A percentile compares a stretch with the other conserved stretches of the same genome.
These are phyloP conservation scores for Orthonevra nobilis DNA, from an alignment of 2,888 invertebrate genomes.

Conservation along the genomic window DNA sequence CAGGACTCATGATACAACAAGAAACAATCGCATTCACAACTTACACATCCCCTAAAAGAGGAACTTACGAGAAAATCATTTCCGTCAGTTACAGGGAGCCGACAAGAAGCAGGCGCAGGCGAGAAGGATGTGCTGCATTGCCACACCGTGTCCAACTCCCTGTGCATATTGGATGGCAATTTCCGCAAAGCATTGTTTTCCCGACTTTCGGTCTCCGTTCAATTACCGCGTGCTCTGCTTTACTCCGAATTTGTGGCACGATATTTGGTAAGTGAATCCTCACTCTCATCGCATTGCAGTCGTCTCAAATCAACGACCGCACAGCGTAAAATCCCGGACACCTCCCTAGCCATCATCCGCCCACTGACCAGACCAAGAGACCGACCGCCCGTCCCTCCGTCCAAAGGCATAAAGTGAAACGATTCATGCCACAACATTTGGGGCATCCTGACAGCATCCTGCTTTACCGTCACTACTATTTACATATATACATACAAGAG, in stretches of 20 bases:
- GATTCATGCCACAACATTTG: slow-evolving; percentile 58
- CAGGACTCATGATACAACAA: slow-evolving; percentile 51
- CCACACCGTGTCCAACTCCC: neutral
- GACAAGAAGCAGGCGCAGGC: neutral
- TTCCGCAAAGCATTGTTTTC: slow-evolving; percentile 59
- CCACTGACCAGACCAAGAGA: slow-evolving; percentile 30
- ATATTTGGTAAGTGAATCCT: slow-evolving; percentile 22
- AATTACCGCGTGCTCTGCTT: slow-evolving; percentile 54
- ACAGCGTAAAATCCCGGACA: slow-evolving; percentile 56
- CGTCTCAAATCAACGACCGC: slow-evolving; percentile 67
- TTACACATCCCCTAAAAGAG: slow-evolving; percentile 49
- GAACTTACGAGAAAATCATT: slow-evolving; percentile 62
- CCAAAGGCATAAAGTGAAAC: slow-evolving; percentile 12
- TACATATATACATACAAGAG: slow-evolving; percentile 44
- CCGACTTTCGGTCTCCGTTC: slow-evolving; percentile 63
- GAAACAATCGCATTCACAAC: slow-evolving; percentile 67
- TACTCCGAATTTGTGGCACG: slow-evolving; percentile 14
- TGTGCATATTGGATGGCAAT: slow-evolving; percentile 65
- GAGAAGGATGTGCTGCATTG: neutral
- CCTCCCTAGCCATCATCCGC: slow-evolving; percentile 34
- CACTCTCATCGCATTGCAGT: slow-evolving; percentile 58
- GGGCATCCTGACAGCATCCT: slow-evolving; percentile 51
- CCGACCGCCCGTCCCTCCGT: neutral
- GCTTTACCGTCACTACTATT: slow-evolving; percentile 35
- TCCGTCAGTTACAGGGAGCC: slow-evolving; percentile 54